Evolutionary conservation across 2,797 vertebrate genomes (phyloP).

Genomic region (Hephaestus fuliginosus): DNA sequence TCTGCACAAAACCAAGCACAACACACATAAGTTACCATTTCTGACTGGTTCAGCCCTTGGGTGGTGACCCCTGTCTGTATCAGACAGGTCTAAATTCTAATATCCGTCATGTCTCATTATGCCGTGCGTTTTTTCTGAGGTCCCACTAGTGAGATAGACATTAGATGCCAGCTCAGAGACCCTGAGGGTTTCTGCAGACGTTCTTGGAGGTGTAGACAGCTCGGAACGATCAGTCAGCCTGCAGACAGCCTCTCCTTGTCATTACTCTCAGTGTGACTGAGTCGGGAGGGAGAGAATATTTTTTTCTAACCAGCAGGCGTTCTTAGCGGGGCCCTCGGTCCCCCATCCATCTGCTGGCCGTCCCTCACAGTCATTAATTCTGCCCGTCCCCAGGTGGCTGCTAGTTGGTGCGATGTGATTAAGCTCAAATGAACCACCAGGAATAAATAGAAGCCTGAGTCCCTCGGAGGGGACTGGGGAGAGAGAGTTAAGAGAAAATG

Average conservation of each 20-base stretch:
- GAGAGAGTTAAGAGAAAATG: constrained; percentile 31
- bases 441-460: constrained; percentile 73
- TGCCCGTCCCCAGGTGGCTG: constrained; percentile 71
- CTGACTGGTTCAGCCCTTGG: constrained; percentile 16
- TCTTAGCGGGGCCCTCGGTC: constrained; percentile 51
- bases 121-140: constrained; percentile 19
- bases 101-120: constrained; percentile 57
- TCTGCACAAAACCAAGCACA: constrained; percentile 7
- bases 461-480: constrained; percentile 37
- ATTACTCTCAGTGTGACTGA: constrained; percentile 61
- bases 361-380: constrained; percentile 79
- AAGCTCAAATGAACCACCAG: constrained; percentile 77
- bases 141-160: constrained; percentile 47
- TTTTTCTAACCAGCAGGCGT: constrained; percentile 57
- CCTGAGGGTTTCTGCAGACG: constrained; percentile 44
- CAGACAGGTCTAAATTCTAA: constrained; percentile 41
- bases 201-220: constrained; percentile 56
- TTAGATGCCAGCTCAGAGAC: constrained; percentile 44
- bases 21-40: background rate
- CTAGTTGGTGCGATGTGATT: constrained; percentile 76
- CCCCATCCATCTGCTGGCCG: constrained; percentile 74
- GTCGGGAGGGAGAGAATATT: constrained; percentile 14
- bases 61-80: constrained; percentile 32
- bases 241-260: constrained; percentile 62
- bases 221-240: constrained; percentile 64